These are phyloP conservation scores for Semotilus atromaculatus DNA, from an alignment of 2,797 vertebrate genomes.

Conservation along the genomic window DNA sequence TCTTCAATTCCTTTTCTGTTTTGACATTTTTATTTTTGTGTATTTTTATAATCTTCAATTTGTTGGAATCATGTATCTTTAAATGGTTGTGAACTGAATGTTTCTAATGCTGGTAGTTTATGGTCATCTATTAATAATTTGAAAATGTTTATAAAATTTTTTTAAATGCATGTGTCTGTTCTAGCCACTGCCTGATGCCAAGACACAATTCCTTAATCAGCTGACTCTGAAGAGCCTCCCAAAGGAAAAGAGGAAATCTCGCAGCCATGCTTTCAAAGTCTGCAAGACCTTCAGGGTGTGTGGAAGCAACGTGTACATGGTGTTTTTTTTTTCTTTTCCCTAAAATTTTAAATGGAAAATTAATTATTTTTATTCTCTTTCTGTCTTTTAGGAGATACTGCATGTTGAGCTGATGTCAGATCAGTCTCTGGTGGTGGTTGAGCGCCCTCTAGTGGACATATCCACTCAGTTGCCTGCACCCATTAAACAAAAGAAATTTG, in stretches of 20 bases:
- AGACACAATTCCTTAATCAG: constrained; percentile 82
- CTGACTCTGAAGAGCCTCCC: constrained; percentile 80
- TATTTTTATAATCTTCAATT: not conserved
- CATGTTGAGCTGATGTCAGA: constrained; percentile 84
- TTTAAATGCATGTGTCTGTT: not conserved
- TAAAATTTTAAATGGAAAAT: not conserved
- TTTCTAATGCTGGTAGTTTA: not conserved
- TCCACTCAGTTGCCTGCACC: constrained; percentile 86
- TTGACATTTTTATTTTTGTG: not conserved
- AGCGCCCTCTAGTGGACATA: constrained; percentile 88
- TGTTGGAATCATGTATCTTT: not conserved
- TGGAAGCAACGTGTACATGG: not conserved
- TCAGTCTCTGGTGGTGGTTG: constrained; percentile 88
- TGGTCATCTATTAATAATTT: too few species aligned
- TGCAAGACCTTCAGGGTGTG: constrained; percentile 91
- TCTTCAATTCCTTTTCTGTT: not conserved
- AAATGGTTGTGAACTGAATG: not conserved
- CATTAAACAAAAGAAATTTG: constrained; percentile 92
- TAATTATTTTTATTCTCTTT: not conserved
- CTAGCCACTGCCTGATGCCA: constrained; percentile 86
- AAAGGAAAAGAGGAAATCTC: constrained; percentile 69
- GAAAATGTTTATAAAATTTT: too few species aligned
- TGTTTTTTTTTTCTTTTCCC: not conserved
- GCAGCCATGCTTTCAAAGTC: constrained; percentile 91
- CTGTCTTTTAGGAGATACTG: constrained; percentile 81